Percentiles rank a stretch among this genome's conserved stretches.
These are phyloP conservation scores for Gallinago paraguaiae DNA, from an alignment of 2,113 vertebrate genomes.

Conservation along the genomic window DNA sequence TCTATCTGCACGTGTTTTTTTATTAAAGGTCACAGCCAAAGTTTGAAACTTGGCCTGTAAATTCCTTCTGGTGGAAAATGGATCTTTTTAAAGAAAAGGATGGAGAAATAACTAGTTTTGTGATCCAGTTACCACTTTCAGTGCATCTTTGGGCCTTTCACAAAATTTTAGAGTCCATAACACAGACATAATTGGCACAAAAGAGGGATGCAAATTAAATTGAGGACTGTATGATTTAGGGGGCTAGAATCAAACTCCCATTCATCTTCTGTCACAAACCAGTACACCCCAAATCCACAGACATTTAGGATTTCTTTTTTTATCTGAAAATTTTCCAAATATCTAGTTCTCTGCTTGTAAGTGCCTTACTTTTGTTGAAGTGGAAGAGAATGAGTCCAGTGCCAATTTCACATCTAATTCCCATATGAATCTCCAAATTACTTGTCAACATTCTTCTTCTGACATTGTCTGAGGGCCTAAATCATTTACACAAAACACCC, in stretches of 20 bases:
- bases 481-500: background rate
- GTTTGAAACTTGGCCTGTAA: background rate
- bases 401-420: background rate
- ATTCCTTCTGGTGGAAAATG: background rate
- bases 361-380: background rate
- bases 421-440: background rate
- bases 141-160: background rate
- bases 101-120: background rate
- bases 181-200: background rate
- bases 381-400: background rate
- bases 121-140: background rate
- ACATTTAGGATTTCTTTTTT: background rate
- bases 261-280: background rate
- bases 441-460: background rate
- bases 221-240: background rate
- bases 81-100: background rate
- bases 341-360: background rate
- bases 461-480: background rate
- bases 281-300: background rate
- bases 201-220: background rate
- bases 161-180: background rate
- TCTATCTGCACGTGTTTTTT: background rate
- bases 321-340: background rate
- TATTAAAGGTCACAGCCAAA: background rate
- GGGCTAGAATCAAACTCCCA: background rate